These are phyloP conservation scores for Stenichneumon culpator DNA, from an alignment of 2,888 invertebrate genomes.

Conservation along the genomic window DNA sequence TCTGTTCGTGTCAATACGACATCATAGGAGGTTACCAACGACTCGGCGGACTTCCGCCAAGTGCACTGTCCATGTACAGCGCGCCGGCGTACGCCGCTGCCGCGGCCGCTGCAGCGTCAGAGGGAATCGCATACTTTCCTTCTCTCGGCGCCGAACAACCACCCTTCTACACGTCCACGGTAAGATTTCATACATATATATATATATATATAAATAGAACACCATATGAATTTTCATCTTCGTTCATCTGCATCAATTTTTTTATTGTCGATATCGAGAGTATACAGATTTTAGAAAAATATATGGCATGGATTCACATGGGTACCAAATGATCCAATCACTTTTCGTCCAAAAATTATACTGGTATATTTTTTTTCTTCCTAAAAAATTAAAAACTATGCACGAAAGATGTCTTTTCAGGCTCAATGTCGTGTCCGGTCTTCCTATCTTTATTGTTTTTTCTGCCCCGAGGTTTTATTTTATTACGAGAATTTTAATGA, in stretches of 20 bases:
- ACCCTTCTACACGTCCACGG: conserved; percentile 94
- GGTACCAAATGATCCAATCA: neutral
- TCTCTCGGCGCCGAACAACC: conserved; percentile 94
- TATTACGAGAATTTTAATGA: conserved; percentile 60
- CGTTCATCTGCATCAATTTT: neutral
- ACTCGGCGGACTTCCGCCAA: conserved; percentile 90
- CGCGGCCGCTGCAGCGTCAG: conserved; percentile 86
- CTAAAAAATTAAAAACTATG: neutral
- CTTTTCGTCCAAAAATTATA: neutral
- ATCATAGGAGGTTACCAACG: conserved; percentile 91
- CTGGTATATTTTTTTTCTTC: neutral
- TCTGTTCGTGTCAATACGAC: conserved; percentile 96
- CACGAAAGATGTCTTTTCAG: conserved; percentile 17
- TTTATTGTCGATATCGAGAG: neutral
- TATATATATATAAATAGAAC: no score
- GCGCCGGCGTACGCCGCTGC: conserved; percentile 91
- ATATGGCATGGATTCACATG: neutral
- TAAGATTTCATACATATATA: conserved; percentile 87
- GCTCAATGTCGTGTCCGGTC: conserved; percentile 6
- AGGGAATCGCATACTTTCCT: conserved; percentile 94
- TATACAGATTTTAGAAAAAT: neutral
- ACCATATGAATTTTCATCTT: neutral
- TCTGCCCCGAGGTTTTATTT: conserved; percentile 1
- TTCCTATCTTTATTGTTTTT: conserved; percentile 5
- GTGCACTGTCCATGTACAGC: conserved; percentile 92